Evolutionary conservation across 2,797 vertebrate genomes (phyloP).

Genomic region (Tokudaia muenninki): DNA sequence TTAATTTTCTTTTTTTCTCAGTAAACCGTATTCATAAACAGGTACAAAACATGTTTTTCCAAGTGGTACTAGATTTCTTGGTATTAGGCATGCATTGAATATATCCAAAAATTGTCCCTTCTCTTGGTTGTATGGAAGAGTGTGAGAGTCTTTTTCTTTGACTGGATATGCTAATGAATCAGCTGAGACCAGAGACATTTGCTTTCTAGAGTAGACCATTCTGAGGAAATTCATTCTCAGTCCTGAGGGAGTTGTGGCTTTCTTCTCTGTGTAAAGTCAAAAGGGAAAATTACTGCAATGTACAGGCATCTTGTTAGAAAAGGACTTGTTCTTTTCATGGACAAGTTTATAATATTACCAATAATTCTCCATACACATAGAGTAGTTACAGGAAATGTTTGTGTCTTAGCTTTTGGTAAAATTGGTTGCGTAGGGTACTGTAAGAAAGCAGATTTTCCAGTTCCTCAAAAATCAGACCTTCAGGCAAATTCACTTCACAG

Average conservation of each 20-base stretch:
- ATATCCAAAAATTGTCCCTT: neutral
- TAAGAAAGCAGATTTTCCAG: neutral
- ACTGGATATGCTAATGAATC: neutral
- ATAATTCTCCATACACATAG: neutral
- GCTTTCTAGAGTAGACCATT: constrained; percentile 27
- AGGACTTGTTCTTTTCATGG: neutral
- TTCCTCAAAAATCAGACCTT: neutral
- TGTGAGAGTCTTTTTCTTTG: neutral
- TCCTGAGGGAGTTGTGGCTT: neutral
- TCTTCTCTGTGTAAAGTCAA: neutral
- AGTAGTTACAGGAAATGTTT: constrained; percentile 20
- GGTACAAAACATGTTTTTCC: neutral
- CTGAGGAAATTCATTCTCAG: constrained; percentile 4
- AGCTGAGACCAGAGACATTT: neutral
- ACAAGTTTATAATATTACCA: constrained; percentile 26
- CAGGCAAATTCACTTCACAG: neutral
- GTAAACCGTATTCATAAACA: neutral
- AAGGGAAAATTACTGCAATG: neutral
- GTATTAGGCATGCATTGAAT: neutral
- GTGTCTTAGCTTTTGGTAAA: constrained; percentile 12
- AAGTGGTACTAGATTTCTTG: neutral
- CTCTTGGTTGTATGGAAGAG: neutral
- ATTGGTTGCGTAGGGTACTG: neutral
- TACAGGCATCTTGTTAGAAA: constrained; percentile 7
- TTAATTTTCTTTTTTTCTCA: neutral